Percentiles rank a stretch among this genome's conserved stretches.
Conservation (phyloP, 1,140 invertebrate genomes). For the Lordiphosa mommai region DNA sequence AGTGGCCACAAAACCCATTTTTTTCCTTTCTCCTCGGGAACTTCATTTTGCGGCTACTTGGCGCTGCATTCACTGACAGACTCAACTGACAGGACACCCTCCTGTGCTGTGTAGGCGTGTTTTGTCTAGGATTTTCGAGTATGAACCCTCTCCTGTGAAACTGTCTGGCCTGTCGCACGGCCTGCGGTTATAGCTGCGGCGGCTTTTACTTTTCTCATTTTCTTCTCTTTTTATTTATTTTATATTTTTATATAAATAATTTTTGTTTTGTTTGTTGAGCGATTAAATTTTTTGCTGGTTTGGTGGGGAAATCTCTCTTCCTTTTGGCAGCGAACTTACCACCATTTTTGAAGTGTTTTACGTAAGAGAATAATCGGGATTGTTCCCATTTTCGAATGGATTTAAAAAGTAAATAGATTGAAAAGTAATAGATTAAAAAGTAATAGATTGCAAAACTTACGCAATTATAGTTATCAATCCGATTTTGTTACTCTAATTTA, state of each 20-base stretch:
- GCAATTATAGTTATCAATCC: too few species aligned
- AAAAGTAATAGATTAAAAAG: too few species aligned
- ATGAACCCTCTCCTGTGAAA: slow-evolving; percentile 1
- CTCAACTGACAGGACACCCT: slow-evolving; percentile 23
- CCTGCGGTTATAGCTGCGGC: slow-evolving; percentile 17
- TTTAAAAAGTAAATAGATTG: too few species aligned
- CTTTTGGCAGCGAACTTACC: not conserved
- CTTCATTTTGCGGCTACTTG: slow-evolving; percentile 50
- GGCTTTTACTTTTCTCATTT: not conserved
- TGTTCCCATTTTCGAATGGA: too few species aligned
- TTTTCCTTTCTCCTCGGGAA: slow-evolving; percentile 1
- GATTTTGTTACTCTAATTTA: too few species aligned
- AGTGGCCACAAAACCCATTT: slow-evolving; percentile 9
- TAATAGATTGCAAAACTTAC: too few species aligned
- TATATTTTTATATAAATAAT: not conserved
- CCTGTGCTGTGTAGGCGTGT: slow-evolving; percentile 7
- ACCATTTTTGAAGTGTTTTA: not conserved
- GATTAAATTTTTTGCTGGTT: slow-evolving; percentile 20
- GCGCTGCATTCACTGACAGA: slow-evolving; percentile 30
- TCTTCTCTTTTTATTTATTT: slow-evolving; percentile 2
- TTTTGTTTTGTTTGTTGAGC: not conserved
- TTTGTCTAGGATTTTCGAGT: slow-evolving; percentile 21
- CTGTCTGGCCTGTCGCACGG: slow-evolving; percentile 13
- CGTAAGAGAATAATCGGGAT: not conserved
- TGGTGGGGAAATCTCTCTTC: not conserved